Evolutionary conservation across 1,140 invertebrate species (phyloP), one percentile per base, ranked within the genome.

Genomic region (Sinonovacula constricta): DNA sequence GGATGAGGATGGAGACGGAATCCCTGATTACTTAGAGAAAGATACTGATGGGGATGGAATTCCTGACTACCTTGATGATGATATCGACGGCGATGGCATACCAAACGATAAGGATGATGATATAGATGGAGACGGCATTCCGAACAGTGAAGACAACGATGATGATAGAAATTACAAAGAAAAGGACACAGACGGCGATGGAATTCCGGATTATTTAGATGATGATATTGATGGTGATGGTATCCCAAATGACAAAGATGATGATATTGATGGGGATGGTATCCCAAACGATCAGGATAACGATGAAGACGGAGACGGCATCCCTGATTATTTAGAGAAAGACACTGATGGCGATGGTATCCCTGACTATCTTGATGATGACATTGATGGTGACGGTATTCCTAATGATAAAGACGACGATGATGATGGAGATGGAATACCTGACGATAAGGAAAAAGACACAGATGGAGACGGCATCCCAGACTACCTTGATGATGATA

Each of bases 1-100:
- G 15, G 88, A 91, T 78, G 86, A 80, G 26, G 87, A 91, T 75
- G 84, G 85, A 30, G 88, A 90, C 81, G 88, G 87, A 34, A 85
- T 89, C 34, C 82, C 85, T 7, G 86, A 90, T 59, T 74, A 83
- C n/a, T 51, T 84, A 34, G 81, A 85, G 49, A 63, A 83, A n/a
- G 86, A 87, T 74, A 76, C 69, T 31, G 87, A 89, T 56, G 80
- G 83, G n/a, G 87, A 89, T 79, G 87, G 88, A 2, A 88, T 89
- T 54, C 87, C 88, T 0, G 85, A 88, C 81, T 68, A 85, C 82
- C 39, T 79, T 34, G 85, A 89, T 36, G 72, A 80, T 31, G 88
- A 90, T 80, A 85, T 80, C 24, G 87, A 90, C 77, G 86, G 86
- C 34, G 88, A 88, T 81, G 86, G 84, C 30, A 84, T 87, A 65